Evolutionary conservation across 2,797 vertebrate species (phyloP).

Genomic region (Gephyroberyx darwinii): DNA sequence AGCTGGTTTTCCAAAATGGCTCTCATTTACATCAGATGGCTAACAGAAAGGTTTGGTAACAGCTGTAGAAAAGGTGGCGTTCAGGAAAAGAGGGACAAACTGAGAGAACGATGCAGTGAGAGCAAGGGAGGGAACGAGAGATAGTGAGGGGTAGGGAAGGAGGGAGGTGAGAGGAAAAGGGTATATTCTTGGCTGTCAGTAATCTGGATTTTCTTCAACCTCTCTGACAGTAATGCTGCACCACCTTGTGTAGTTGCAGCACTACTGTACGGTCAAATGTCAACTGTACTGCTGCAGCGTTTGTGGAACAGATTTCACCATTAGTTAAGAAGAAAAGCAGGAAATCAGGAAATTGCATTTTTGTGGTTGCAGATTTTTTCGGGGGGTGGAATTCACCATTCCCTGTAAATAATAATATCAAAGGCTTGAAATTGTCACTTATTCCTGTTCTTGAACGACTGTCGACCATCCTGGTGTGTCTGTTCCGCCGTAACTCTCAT

Average conservation of each 20-base stretch:
- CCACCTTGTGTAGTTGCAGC: background rate
- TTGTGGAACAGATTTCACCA: background rate
- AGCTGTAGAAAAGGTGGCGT: conserved; percentile 2
- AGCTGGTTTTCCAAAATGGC: too few relatives aligned
- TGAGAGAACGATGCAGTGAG: background rate
- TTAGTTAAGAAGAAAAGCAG: background rate
- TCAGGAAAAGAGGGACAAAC: background rate
- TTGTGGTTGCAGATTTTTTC: background rate
- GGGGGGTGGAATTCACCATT: too few relatives aligned
- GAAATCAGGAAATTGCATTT: background rate
- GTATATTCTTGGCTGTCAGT: background rate
- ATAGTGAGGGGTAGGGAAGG: background rate
- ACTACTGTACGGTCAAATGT: background rate
- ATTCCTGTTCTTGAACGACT: background rate
- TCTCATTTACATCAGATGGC: too few relatives aligned
- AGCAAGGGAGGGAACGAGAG: background rate
- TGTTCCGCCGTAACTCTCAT: too few relatives aligned
- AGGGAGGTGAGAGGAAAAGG: background rate
- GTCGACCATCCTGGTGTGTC: background rate
- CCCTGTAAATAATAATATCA: background rate
- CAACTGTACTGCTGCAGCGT: background rate
- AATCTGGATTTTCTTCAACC: conserved; percentile 5
- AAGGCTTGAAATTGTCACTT: background rate
- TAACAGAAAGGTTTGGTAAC: background rate
- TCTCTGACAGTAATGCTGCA: conserved; percentile 6